phyloP scores from a whole-genome alignment of 2,888 invertebrate species.

The Eubasilissa splendida region DNA sequence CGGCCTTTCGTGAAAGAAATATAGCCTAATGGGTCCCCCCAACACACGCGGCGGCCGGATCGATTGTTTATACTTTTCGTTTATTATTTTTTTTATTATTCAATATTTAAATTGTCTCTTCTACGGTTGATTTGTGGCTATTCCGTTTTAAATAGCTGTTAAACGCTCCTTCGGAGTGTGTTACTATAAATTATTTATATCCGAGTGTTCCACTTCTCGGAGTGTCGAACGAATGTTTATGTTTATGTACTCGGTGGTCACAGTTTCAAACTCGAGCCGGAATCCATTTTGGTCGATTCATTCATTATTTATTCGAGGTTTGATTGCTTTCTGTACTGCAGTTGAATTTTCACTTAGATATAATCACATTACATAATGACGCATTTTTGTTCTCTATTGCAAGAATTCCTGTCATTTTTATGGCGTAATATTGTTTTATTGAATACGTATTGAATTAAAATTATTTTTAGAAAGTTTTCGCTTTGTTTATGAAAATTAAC shows the following conservation, averaged over 20 bases:
- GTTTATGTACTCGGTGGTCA: not conserved
- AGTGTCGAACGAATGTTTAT: not conserved
- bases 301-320: too few relatives aligned
- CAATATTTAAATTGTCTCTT: constrained; percentile 35
- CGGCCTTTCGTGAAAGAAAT: constrained; percentile 54
- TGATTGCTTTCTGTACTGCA: too few relatives aligned
- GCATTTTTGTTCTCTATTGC: too few relatives aligned
- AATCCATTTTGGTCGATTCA: too few relatives aligned
- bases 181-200: constrained; percentile 12
- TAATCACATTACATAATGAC: too few relatives aligned
- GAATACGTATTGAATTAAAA: too few relatives aligned
- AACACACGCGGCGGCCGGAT: constrained; percentile 8
- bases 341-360: too few relatives aligned
- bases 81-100: constrained; percentile 30
- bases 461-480: too few relatives aligned
- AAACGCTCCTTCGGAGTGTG: constrained; percentile 8
- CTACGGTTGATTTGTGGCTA: constrained; percentile 20
- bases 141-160: constrained; percentile 4
- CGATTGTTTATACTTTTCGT: constrained; percentile 24
- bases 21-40: constrained; percentile 35
- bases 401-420: too few relatives aligned
- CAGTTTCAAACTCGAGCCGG: not conserved
- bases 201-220: constrained; percentile 10
- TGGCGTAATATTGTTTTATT: too few relatives aligned
- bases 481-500: too few relatives aligned